These are phyloP conservation scores for Aphis gossypii DNA, from an alignment of 1,140 invertebrate genomes.

Conservation along the genomic window DNA sequence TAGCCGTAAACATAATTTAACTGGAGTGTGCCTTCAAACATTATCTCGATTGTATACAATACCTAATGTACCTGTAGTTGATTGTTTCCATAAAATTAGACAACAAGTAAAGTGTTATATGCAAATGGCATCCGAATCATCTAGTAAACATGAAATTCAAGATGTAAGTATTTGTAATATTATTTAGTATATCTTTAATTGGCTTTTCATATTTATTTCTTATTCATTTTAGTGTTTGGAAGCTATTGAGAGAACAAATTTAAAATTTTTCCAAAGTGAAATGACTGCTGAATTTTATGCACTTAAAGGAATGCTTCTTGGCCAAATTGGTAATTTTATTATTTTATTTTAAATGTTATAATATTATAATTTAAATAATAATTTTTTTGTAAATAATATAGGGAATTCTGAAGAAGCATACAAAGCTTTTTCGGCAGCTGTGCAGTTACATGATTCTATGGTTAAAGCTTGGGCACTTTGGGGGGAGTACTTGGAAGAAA, in stretches of 20 bases:
- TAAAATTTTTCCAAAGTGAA: conserved; percentile 94
- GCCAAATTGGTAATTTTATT: conserved; percentile 72
- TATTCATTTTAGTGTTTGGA: conserved; percentile 75
- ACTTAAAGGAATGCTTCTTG: conserved; percentile 87
- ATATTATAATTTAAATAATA: not conserved
- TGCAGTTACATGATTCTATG: conserved; percentile 90
- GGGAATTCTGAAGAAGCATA: conserved; percentile 92
- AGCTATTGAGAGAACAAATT: conserved; percentile 93
- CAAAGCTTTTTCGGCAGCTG: conserved; percentile 92
- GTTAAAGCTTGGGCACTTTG: conserved; percentile 96
- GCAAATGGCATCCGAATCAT: conserved; percentile 83
- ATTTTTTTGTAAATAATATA: conserved; percentile 59
- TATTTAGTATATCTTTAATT: not conserved
- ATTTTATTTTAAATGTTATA: not conserved
- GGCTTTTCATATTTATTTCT: conserved; percentile 10
- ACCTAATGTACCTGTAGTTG: conserved; percentile 92
- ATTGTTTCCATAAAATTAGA: conserved; percentile 96
- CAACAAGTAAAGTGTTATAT: conserved; percentile 97
- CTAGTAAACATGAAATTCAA: conserved; percentile 87
- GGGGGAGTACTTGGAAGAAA: conserved; percentile 93
- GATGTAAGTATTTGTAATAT: conserved; percentile 68
- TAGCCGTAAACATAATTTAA: conserved; percentile 91
- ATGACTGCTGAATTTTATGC: conserved; percentile 98
- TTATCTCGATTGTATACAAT: conserved; percentile 94
- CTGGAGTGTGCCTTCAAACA: conserved; percentile 89